Evolutionary conservation across 2,113 vertebrate species (phyloP).

Genomic region (Boleophthalmus pectinirostris): DNA sequence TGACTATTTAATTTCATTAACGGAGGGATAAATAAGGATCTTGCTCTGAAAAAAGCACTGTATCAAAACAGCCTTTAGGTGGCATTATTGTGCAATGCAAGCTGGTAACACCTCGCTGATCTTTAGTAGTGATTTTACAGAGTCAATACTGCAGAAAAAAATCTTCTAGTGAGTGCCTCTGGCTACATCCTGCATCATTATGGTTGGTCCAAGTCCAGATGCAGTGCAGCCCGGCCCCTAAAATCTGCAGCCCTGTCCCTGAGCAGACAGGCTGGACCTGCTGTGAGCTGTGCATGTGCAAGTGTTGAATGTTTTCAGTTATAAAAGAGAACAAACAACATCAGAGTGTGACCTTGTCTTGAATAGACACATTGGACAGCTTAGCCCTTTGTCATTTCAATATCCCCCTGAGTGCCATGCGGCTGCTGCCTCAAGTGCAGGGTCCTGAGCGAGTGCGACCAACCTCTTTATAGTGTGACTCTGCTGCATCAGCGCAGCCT

Average conservation of each 20-base stretch:
- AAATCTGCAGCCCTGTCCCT: slow-evolving; percentile 22
- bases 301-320: not conserved
- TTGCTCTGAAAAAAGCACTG: slow-evolving; percentile 14
- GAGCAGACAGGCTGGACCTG: slow-evolving; percentile 14
- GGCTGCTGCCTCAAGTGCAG: not conserved
- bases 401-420: slow-evolving; percentile 1
- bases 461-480: slow-evolving; percentile 88
- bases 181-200: slow-evolving; percentile 9
- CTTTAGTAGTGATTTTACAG: not conserved
- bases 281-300: slow-evolving; percentile 1
- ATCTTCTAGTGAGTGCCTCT: slow-evolving; percentile 6
- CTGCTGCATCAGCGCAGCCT: slow-evolving; percentile 96
- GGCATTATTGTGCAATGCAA: slow-evolving; percentile 40
- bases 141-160: slow-evolving; percentile 6
- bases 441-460: slow-evolving; percentile 56
- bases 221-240: not conserved
- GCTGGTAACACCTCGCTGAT: slow-evolving; percentile 2
- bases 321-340: not conserved
- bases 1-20: too few relatives aligned
- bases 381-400: slow-evolving; percentile 5
- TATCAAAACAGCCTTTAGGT: slow-evolving; percentile 54
- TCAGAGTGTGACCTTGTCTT: not conserved
- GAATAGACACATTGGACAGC: not conserved
- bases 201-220: slow-evolving; percentile 13
- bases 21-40: too few relatives aligned